Percentiles rank a stretch among this genome's conserved stretches.
These are phyloP conservation scores for Dicrostonyx torquatus DNA, from an alignment of 2,797 vertebrate species.

Conservation along the genomic window DNA sequence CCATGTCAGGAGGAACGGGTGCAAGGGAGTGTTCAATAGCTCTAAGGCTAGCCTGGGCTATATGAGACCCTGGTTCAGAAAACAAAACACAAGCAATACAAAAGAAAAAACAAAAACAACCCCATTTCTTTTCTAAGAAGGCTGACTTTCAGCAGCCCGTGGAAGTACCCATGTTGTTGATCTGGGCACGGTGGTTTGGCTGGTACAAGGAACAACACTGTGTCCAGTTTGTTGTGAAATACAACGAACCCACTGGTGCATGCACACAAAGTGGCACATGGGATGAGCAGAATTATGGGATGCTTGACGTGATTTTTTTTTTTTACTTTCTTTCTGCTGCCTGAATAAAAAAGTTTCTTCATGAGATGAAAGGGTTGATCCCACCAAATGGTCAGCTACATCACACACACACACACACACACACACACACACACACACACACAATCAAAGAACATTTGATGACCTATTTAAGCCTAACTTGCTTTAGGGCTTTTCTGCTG, in stretches of 20 bases:
- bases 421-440: not conserved
- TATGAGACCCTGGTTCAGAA: not conserved
- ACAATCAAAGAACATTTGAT: slow-evolving; percentile 38
- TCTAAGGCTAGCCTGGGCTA: not conserved
- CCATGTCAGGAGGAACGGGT: not conserved
- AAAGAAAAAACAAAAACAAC: not conserved
- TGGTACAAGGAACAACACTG: not conserved
- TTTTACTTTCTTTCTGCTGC: not conserved
- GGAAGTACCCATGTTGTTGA: not conserved
- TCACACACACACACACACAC: not conserved
- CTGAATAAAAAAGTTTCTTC: not conserved
- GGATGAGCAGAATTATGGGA: not conserved
- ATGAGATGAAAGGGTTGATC: not conserved
- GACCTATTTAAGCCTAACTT: slow-evolving; percentile 71
- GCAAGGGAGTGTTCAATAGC: no score
- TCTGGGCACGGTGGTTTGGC: not conserved
- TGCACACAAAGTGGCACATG: not conserved
- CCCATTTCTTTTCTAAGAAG: not conserved
- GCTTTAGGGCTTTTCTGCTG: slow-evolving; percentile 49
- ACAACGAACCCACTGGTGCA: not conserved
- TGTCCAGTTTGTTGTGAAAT: not conserved
- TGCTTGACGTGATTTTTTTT: not conserved
- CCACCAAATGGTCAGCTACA: slow-evolving; percentile 1
- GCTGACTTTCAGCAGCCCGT: not conserved
- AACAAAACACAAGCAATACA: not conserved